Percentiles rank a stretch among this genome's conserved stretches.
phyloP scores from a whole-genome alignment of 2,888 invertebrate species.

The Nephrotoma appendiculata region DNA sequence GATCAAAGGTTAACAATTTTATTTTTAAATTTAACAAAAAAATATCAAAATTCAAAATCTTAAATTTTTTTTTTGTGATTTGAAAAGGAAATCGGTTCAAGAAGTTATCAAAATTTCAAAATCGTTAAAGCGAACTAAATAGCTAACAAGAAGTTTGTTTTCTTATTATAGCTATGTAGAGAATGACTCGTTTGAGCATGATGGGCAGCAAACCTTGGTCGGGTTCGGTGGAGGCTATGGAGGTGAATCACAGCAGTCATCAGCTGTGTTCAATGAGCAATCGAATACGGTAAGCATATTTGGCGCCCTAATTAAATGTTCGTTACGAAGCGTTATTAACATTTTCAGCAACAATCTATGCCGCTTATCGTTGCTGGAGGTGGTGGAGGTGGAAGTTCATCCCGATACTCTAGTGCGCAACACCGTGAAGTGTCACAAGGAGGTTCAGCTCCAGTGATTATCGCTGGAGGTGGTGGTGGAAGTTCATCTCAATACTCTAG shows the following conservation, averaged over 20 bases:
- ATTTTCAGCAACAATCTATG: background rate
- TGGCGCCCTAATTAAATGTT: background rate
- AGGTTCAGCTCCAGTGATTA: background rate
- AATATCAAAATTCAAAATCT: background rate
- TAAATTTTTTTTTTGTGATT: background rate
- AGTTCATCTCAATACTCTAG: background rate
- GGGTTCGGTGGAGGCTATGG: background rate
- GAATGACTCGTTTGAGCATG: background rate
- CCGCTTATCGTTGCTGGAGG: background rate
- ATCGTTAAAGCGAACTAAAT: background rate
- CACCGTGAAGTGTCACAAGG: slow-evolving; percentile 22
- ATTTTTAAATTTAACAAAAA: background rate
- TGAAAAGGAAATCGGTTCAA: background rate
- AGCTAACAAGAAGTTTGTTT: background rate
- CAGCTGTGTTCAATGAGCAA: background rate
- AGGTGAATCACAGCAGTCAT: background rate
- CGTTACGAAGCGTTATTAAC: too few relatives aligned
- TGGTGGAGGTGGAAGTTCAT: background rate
- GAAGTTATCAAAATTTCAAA: background rate
- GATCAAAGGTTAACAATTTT: background rate
- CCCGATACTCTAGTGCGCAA: slow-evolving; percentile 12
- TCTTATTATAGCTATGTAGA: background rate
- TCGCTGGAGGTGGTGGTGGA: background rate
- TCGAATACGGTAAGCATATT: background rate
- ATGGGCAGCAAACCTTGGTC: background rate